Evolutionary conservation across 23 tunicate genomes (phyloP), one percentile per base, ranked within the genome.

Genomic region (Trididemnum nubilum): DNA sequence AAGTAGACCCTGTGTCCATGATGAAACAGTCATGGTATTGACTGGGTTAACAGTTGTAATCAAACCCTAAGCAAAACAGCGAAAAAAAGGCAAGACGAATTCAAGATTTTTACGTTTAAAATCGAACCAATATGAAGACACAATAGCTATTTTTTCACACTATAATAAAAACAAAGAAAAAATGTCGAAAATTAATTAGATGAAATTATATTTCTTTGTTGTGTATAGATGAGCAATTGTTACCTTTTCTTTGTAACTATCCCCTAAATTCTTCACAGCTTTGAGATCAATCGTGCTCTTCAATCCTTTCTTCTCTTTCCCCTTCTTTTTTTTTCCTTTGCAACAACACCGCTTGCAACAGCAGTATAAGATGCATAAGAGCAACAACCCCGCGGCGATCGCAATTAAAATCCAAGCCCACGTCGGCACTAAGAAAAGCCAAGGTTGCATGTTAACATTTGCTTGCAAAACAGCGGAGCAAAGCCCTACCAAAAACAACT

Each of bases 381-480:
- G 69, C 0, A 93, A 65, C 35, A 88, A 85, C 2, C 98, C 98
- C 7, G 93, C 98, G 0, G 89, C 98, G 33, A 93, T 88, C 9
- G 98, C 98, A 35, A 93, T 93, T 64, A 93, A 40, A 18, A 93
- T 84, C 98, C 98, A 93, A 2, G 87, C 98, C 86, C 87, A 93
- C 12, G 84, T 60, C 28, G 98, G 98, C 40, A 93, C 98, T 93
- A 38, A 73, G 59, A 73, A 49, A 36, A 37, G 58, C 30, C 9
- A 5, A 5, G 3, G 76, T 23, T 70, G n/a, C n/a, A 12, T 28
- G 18, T 30, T 27, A 37, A 70, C 32, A 33, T 9, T 19, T 26
- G 26, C 29, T 61, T 4, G 28, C 26, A 4, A n/a, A 12, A 61
- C 26, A 22, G 4, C 67, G 67, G 15, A 18, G 12, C 18, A 12